phyloP scores from a whole-genome alignment of 2,888 invertebrate genomes.

The Drosophila subquinaria region DNA sequence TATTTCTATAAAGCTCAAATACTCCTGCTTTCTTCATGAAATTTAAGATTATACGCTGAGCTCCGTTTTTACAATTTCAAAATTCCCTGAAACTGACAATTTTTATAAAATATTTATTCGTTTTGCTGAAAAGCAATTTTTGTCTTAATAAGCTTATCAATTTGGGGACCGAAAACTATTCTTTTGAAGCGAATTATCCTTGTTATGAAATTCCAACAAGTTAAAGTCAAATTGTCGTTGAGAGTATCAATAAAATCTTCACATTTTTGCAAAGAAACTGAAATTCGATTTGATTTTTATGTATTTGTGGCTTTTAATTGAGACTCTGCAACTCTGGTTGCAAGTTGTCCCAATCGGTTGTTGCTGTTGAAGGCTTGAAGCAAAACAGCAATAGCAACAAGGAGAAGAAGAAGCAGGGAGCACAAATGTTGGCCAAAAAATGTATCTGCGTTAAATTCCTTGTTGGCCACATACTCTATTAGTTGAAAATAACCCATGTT shows the following conservation, averaged over 20 bases:
- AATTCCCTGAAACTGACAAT: too few species aligned
- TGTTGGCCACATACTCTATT: conserved; percentile 71
- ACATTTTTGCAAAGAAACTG: background rate
- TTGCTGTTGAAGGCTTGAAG: conserved; percentile 1
- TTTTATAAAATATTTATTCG: background rate
- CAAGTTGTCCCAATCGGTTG: background rate
- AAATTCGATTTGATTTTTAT: conserved; percentile 19
- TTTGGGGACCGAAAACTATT: background rate
- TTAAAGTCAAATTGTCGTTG: conserved; percentile 13
- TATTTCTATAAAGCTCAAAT: background rate
- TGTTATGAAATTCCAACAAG: conserved; percentile 3
- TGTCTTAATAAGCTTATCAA: background rate
- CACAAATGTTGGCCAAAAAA: conserved; percentile 54
- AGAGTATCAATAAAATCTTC: background rate
- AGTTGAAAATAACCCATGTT: conserved; percentile 72
- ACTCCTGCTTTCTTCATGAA: background rate
- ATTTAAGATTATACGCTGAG: background rate
- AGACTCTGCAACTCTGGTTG: background rate
- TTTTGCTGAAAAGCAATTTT: background rate
- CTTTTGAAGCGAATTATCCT: conserved; percentile 1
- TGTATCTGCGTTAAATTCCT: conserved; percentile 62
- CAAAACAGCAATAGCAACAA: conserved; percentile 10
- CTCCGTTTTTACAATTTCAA: background rate
- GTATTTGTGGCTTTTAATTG: conserved; percentile 19
- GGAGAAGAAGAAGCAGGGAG: conserved; percentile 6